Base-by-base conservation (phyloP, 2,113 vertebrate genomes). In the Pomatostomus ruficeps region DNA sequence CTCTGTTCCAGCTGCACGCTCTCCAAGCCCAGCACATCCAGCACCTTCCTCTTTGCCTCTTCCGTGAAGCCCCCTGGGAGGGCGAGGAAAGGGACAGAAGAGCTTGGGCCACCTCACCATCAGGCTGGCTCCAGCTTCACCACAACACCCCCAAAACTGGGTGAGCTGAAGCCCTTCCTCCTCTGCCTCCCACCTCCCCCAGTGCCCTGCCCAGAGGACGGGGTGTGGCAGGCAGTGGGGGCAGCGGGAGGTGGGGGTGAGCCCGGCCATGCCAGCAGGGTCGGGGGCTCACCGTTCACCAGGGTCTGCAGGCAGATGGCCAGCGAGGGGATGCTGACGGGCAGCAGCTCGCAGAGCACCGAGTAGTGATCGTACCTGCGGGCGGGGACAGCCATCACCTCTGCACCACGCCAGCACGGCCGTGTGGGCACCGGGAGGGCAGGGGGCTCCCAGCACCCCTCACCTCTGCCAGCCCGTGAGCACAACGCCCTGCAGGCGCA, bases 401-500 rank as follows among this genome's bases (percentile, higher is more conserved):
- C n/a, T 3, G 38, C 2, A 0, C 40, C 0, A 3, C 2, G 2
- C 31, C 3, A 0, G 57, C 5, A 0, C 2, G 0, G 55, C 66
- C 5, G 19, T 2, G 4, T 0, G 14, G 51, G 58, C 6, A 2
- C 16, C 0, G 0, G 33, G 38, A 49, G 28, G 38, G 35, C 5
- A 4, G 15, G 5, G 28, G 23, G 20, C 11, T 35, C 57, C 33
- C 13, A 1, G 1, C 4, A 2, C 11, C 42, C 76, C 96, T 97
- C 26, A 98, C 98, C 98, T 98, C 94, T 98, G 98, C 98, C 98
- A 98, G 57, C 98, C 98, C 0, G 98, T 98, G 72, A 98, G 94
- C n/a, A 94, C 88, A 0, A 98, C 97, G 48, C 98, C 98, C 57
- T 96, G 97, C 59, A 96, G 88, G 73, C 24, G 94, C 77, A 98